Evolutionary conservation across 2,113 vertebrate genomes (phyloP).

Genomic region (Zapornia atra): DNA sequence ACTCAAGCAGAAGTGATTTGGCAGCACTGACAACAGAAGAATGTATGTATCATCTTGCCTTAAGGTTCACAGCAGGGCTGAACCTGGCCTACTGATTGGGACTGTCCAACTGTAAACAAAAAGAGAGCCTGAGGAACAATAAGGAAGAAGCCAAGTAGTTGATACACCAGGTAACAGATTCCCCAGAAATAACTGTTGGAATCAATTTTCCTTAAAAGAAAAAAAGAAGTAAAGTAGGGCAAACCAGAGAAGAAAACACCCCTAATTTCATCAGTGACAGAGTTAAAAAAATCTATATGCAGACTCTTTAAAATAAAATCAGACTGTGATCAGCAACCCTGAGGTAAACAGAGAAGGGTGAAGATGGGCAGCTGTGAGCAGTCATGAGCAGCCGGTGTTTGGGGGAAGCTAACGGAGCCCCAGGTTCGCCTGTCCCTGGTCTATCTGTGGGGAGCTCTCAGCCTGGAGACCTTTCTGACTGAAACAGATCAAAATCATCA

Average conservation of each 20-base stretch:
- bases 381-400: rapidly evolving
- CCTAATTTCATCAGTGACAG: neutral
- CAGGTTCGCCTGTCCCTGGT: neutral
- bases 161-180: neutral
- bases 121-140: neutral
- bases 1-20: neutral
- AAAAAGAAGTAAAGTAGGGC: neutral
- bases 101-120: neutral
- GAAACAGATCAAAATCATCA: neutral
- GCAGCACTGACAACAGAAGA: neutral
- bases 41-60: neutral
- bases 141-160: neutral
- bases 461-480: neutral
- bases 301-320: neutral
- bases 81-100: neutral
- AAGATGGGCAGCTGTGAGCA: neutral
- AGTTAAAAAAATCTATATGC: neutral
- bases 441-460: neutral
- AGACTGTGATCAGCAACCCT: neutral
- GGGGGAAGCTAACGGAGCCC: neutral
- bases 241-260: neutral
- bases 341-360: neutral
- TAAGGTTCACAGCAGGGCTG: neutral
- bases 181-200: neutral
- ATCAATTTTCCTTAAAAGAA: neutral